These are phyloP conservation scores for Odontocolon sp. DNA, from an alignment of 2,888 invertebrate genomes.

Conservation along the genomic window DNA sequence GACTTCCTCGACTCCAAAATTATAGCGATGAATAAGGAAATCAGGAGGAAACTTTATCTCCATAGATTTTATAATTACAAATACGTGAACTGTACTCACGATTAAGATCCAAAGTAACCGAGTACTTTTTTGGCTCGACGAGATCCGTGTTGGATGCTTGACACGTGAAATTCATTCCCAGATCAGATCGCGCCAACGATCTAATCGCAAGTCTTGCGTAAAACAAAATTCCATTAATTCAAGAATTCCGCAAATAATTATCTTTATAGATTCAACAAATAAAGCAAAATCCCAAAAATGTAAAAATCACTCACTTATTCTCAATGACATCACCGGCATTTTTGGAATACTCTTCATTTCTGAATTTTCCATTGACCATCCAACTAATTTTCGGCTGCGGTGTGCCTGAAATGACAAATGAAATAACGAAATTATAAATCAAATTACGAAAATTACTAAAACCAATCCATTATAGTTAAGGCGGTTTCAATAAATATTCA, in stretches of 20 bases:
- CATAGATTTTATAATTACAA: background rate
- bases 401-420: slow-evolving; percentile 83
- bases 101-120: slow-evolving; percentile 89
- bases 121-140: slow-evolving; percentile 89
- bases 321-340: slow-evolving; percentile 93
- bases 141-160: slow-evolving; percentile 93
- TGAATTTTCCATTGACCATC: slow-evolving; percentile 88
- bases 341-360: slow-evolving; percentile 91
- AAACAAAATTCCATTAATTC: slow-evolving; percentile 1
- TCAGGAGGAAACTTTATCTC: too few relatives aligned
- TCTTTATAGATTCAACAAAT: too few relatives aligned
- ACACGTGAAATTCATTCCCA: slow-evolving; percentile 93
- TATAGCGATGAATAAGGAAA: too few relatives aligned
- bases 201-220: slow-evolving; percentile 82
- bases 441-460: too few relatives aligned
- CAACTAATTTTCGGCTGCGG: slow-evolving; percentile 92
- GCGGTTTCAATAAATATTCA: too few relatives aligned
- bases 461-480: too few relatives aligned
- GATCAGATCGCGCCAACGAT: slow-evolving; percentile 88
- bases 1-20: too few relatives aligned
- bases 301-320: slow-evolving; percentile 89
- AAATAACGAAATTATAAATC: too few relatives aligned
- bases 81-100: slow-evolving; percentile 84
- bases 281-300: too few relatives aligned
- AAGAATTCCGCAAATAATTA: background rate